Conservation (phyloP, 2,113 vertebrate species). For the Rhinogobius similis region DNA sequence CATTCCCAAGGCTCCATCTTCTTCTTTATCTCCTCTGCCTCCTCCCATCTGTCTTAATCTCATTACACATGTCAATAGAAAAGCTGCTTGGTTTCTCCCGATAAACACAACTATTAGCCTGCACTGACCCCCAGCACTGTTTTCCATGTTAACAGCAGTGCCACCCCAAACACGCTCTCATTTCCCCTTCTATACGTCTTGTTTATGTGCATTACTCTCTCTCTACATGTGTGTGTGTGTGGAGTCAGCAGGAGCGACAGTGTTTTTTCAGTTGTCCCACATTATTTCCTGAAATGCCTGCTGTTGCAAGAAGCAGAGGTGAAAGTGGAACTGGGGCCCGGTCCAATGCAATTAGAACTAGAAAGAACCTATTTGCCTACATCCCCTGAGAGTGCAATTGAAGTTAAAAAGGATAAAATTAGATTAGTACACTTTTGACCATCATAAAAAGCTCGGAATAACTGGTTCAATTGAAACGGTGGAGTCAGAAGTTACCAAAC, state of each 20-base stretch:
- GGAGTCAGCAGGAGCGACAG: constrained; percentile 55
- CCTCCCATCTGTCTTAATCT: constrained; percentile 69
- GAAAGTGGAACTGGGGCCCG: constrained; percentile 10
- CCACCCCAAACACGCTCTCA: constrained; percentile 61
- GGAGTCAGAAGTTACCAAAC: constrained; percentile 5
- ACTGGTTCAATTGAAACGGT: constrained; percentile 1
- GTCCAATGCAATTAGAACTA: constrained; percentile 15
- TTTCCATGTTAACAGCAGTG: constrained; percentile 61
- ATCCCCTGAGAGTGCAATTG: constrained; percentile 9
- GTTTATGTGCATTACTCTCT: constrained; percentile 29
- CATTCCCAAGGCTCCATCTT: constrained; percentile 27
- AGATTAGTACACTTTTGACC: constrained; percentile 14
- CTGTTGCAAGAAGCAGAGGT: constrained; percentile 28
- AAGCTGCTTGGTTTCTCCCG: constrained; percentile 54
- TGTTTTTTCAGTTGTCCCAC: constrained; percentile 89
- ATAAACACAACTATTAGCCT: constrained; percentile 70
- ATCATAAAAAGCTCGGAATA: constrained; percentile 1
- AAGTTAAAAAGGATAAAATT: constrained; percentile 7
- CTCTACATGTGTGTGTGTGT: constrained; percentile 8
- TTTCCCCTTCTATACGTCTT: constrained; percentile 64
- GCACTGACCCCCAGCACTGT: constrained; percentile 55
- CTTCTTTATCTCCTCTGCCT: constrained; percentile 48
- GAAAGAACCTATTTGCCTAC: constrained; percentile 13
- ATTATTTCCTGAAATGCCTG: constrained; percentile 79
- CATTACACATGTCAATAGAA: constrained; percentile 71